Conservation (phyloP, 2,113 vertebrate species). For the Anoplopoma fimbria region DNA sequence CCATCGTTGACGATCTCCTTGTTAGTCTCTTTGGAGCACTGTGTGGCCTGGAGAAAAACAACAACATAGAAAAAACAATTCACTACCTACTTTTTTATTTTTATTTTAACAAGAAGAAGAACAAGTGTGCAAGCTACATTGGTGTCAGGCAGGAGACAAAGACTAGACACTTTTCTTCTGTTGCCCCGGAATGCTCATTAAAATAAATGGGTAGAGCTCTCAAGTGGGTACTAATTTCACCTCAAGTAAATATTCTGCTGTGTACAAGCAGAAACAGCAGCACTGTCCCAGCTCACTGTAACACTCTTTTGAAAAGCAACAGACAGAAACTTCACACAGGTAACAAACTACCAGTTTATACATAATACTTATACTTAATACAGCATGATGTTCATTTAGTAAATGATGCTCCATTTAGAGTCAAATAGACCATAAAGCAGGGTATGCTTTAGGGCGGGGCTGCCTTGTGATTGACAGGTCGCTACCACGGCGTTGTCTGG, state of each 20-base stretch:
- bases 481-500: too few relatives aligned
- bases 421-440: too few relatives aligned
- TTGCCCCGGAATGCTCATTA: constrained; percentile 3
- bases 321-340: neutral
- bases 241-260: neutral
- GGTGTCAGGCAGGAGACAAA: neutral
- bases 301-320: too few relatives aligned
- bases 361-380: too few relatives aligned
- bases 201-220: neutral
- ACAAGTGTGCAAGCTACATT: neutral
- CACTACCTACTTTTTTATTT: neutral
- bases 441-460: too few relatives aligned
- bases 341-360: neutral
- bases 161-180: neutral
- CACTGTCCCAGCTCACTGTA: neutral
- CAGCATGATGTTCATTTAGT: too few relatives aligned
- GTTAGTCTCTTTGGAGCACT: constrained; percentile 96
- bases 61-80: neutral
- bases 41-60: constrained; percentile 87
- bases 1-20: constrained; percentile 98
- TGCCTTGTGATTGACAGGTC: too few relatives aligned
- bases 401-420: too few relatives aligned
- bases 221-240: neutral
- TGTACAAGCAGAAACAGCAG: constrained; percentile 1
- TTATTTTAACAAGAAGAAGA: neutral